Base-by-base conservation (phyloP, 2,888 invertebrate genomes). In the Drosophila aldrichi region DNA sequence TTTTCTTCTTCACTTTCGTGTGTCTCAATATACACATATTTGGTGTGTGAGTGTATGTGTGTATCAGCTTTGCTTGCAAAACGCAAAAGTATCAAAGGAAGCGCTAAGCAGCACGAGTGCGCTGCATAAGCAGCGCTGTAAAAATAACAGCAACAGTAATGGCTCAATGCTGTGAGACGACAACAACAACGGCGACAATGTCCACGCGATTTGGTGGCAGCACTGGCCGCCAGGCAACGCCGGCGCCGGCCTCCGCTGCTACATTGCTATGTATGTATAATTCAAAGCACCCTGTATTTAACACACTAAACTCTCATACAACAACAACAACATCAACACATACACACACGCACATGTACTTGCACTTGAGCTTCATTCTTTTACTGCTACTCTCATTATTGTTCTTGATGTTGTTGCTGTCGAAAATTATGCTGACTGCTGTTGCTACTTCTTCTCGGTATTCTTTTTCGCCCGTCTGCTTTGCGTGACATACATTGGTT, bases 81-180 rank as follows among this genome's bases (percentile, higher is more conserved):
- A 56, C 49, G 55, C 54, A 43, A 44, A 40, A 32, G 9, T 41
- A 55, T 14, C 8, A 41, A 67, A 49, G 67, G 60, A 66, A 67
- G 12, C 43, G 14, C n/a, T 10, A 60, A 60, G 29, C 22, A 29
- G 52, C 46, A 57, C 16, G 29, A 29, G 18, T 61, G 36, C 67
- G 55, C 57, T 55, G 41, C 44, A 63, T 22, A 12, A 52, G 18
- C 29, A 44, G 38, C 38, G 22, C 52, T 49, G 29, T 52, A 44
- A 41, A 43, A 55, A 12, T 34, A 49, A 41, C 29, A 54, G 8
- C 34, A 44, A 29, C 14, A 60, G 48, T 52, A 48, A 81, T 82
- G 82, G 74, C 82, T 44, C 82, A 82, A 65, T 77, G 81, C 59
- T 80, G 74, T 58, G 80, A 79, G 54, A 76, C 80, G 65, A 62